Conservation (phyloP, 2,797 vertebrate genomes). For the Hapalemur alaotrensis region DNA sequence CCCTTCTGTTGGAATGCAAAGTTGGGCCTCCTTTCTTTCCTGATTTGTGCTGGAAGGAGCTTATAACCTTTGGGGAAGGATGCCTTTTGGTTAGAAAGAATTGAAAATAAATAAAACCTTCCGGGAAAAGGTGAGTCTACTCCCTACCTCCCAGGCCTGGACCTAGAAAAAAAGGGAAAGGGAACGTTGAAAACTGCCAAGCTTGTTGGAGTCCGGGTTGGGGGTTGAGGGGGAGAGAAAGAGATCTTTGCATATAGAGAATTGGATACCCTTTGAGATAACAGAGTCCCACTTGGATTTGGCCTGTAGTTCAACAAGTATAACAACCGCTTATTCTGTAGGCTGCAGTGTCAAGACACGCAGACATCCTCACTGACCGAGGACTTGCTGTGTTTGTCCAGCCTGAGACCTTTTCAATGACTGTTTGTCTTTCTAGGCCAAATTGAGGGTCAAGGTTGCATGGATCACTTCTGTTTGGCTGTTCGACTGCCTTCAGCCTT, state of each 20-base stretch:
- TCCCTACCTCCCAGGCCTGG: background rate
- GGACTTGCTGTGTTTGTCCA: slow-evolving; percentile 73
- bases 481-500: background rate
- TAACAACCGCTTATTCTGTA: slow-evolving; percentile 64
- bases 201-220: background rate
- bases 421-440: slow-evolving; percentile 71
- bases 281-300: slow-evolving; percentile 51
- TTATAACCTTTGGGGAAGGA: slow-evolving; percentile 51
- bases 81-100: slow-evolving; percentile 61
- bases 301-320: slow-evolving; percentile 80
- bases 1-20: slow-evolving; percentile 55
- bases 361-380: slow-evolving; percentile 69
- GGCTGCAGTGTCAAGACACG: slow-evolving; percentile 63
- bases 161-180: slow-evolving; percentile 12
- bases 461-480: slow-evolving; percentile 18
- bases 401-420: slow-evolving; percentile 74
- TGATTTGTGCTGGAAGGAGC: slow-evolving; percentile 55
- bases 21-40: slow-evolving; percentile 57
- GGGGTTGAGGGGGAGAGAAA: background rate
- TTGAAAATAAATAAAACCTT: slow-evolving; percentile 63
- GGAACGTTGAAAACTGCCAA: background rate
- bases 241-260: slow-evolving; percentile 27
- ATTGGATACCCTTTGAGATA: slow-evolving; percentile 74
- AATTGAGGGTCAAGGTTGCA: slow-evolving; percentile 15
- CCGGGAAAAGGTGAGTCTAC: slow-evolving; percentile 70